Evolutionary conservation across 1,140 invertebrate species (phyloP), one percentile per base, ranked within the genome.

Genomic region (Dryas iulia): DNA sequence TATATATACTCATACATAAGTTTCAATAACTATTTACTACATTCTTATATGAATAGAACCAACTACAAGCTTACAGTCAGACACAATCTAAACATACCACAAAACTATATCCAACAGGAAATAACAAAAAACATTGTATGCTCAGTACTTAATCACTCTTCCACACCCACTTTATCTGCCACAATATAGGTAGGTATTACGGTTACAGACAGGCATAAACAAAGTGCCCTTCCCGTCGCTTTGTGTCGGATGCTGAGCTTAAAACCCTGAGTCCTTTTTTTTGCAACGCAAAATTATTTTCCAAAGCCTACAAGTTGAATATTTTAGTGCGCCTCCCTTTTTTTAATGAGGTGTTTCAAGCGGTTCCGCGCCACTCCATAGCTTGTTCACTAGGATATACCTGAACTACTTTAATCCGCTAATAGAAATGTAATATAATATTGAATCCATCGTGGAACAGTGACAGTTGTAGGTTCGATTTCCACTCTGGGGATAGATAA

Each of bases 261-360:
- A 25, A 56, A 56, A 56, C 53, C 53, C 7, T 18, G 21, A 12
- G 18, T 5, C 11, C 24, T 25, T 24, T 54, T 54, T 63, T 56
- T 63, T 25, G 52, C 39, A 63, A 26, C 28, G 61, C 52, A 56
- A 56, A 54, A 25, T 56, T 24, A 24, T 62, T n/a, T 47, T 25
- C 47, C n/a, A 62, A 53, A 53, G 39, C 61, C 61, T 12, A 26
- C 14, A 2, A 7, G 35, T 30, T 62, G 59, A 53, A 62, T 62
- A 62, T 52, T 62, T 60, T 62, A 62, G 39, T 52, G 31, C 59
- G 10, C 12, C 59, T 61, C 7, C 24, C 33, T 11, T 62, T 21
- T 59, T 62, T 62, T 62, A 62, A 62, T 62, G 59, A 62, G 35
- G 59, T 52, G 35, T 62, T 62, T 62, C 59, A 62, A 62, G 59